phyloP scores from a whole-genome alignment of 2,888 invertebrate genomes.

The Chrysomela aeneicollis region DNA sequence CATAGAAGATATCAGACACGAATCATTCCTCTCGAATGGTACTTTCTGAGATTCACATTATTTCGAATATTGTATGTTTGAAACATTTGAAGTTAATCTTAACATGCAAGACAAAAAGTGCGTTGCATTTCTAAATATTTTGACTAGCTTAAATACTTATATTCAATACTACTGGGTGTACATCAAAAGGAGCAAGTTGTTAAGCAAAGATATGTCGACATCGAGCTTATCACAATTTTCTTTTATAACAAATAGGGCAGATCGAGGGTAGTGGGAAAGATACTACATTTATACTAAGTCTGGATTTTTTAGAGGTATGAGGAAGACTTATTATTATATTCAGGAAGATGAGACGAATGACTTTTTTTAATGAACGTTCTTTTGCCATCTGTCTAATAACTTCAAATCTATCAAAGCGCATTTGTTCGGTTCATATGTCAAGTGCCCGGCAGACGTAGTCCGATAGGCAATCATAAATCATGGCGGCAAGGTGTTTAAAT shows the following conservation, averaged over 20 bases:
- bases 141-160: conserved; percentile 56
- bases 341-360: too few species aligned
- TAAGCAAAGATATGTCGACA: conserved; percentile 40
- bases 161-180: conserved; percentile 57
- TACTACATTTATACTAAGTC: neutral
- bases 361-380: too few species aligned
- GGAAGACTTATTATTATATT: too few species aligned
- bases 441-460: too few species aligned
- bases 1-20: too few species aligned
- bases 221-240: conserved; percentile 36
- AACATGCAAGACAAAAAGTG: neutral
- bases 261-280: neutral
- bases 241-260: conserved; percentile 11
- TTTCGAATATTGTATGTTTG: neutral
- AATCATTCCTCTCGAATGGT: neutral
- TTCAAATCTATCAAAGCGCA: too few species aligned
- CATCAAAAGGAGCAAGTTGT: conserved; percentile 57
- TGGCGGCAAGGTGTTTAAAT: too few species aligned
- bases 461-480: too few species aligned
- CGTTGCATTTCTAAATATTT: conserved; percentile 18
- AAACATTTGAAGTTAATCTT: neutral
- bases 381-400: too few species aligned
- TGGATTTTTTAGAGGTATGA: neutral
- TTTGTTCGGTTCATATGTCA: too few species aligned
- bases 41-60: neutral